Evolutionary conservation across 1,140 invertebrate species (phyloP), one percentile per base, ranked within the genome.

Genomic region (Achatina immaculata): DNA sequence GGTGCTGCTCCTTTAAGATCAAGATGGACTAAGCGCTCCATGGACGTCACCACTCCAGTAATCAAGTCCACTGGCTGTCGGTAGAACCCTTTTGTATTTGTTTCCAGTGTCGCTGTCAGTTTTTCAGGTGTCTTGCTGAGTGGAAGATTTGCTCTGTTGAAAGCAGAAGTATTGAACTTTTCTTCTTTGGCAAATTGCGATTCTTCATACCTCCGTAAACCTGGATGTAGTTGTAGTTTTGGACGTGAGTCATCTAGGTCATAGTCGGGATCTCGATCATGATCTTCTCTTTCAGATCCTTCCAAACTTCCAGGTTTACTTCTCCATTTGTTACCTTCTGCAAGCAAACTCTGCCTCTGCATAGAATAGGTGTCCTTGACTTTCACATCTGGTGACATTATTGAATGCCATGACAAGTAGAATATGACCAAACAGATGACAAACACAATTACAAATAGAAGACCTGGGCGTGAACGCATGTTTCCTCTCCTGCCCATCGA

Each of bases 1-100:
- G 88, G 88, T 16, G 86, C 83, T 38, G 88, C 88, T 31, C 88
- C 88, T 84, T 89, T 89, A 14, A 89, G 74, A 81, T 89, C 88
- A 0, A 89, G 78, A 84, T 89, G 88, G 40, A 89, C 87, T 9
- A 88, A 65, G 16, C 81, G 81, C 14, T 82, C 48, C 83, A 85
- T 83, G 16, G 28, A 40, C 31, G 38, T 58, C 21, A 79, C 71
- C 21, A 31, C 19, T 31, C 34, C 45, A 62, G 28, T 34, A 62
- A 62, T 62, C 2, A 62, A 62, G 58, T 16, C 28, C 28, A 31
- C 31, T 62, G 58, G 58, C 9, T 34, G 2, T 0, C 16, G 28
- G 31, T 62, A 62, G 28, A 31, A 62, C 28, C 4, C n/a, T 16
- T 62, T 31, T 31, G 1, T 16, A 31, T 62, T 28, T 31, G 58